phyloP scores from a whole-genome alignment of 2,113 vertebrate genomes.

The Tretioscincus oriximinensis region DNA sequence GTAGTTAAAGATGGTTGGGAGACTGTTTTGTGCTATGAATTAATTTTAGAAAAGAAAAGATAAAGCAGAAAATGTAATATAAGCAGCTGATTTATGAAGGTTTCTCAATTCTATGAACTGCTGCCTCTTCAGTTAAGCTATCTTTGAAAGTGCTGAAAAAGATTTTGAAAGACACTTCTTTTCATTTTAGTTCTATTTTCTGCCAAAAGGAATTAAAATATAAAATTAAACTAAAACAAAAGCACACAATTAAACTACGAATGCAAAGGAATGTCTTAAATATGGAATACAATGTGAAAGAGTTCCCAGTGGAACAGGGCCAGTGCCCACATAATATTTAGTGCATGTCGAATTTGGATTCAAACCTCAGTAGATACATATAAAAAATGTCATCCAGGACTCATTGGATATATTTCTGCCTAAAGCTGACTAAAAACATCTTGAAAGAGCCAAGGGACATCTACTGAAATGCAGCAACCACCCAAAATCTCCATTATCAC shows the following conservation, averaged over 20 bases:
- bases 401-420: too few relatives aligned
- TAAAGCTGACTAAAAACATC: too few relatives aligned
- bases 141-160: background rate
- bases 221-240: too few relatives aligned
- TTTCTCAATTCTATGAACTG: background rate
- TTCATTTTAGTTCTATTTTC: background rate
- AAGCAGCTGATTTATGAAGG: constrained; percentile 20
- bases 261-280: background rate
- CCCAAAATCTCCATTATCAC: too few relatives aligned
- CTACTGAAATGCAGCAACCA: too few relatives aligned
- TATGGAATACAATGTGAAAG: background rate
- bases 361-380: too few relatives aligned
- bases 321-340: too few relatives aligned
- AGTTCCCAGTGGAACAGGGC: background rate
- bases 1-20: background rate
- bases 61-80: background rate
- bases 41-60: constrained; percentile 19
- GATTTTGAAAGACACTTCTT: background rate
- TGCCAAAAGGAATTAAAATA: background rate
- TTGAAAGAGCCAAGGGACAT: too few relatives aligned
- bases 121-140: background rate
- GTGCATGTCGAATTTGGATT: too few relatives aligned
- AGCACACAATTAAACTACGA: background rate
- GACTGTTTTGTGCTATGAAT: constrained; percentile 11
- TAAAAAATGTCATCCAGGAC: too few relatives aligned